Percentiles rank a stretch among this genome's conserved stretches.
phyloP scores from a whole-genome alignment of 2,888 invertebrate species.

The Conops quadrifasciatus region DNA sequence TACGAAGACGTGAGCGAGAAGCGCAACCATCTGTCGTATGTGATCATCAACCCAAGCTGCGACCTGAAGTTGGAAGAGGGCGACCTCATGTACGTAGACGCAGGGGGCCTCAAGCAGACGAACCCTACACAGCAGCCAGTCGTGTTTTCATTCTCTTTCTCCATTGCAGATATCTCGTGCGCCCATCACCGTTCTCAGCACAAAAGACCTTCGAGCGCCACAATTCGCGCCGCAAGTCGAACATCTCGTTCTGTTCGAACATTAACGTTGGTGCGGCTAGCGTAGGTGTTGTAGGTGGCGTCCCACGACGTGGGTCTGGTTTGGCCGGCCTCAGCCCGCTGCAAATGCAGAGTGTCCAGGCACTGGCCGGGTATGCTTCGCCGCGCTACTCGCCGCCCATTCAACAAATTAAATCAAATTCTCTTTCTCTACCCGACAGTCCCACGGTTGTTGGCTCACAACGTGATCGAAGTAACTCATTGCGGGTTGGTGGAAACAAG shows the following conservation, averaged over 20 bases:
- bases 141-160: constrained; percentile 23
- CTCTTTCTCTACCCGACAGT: constrained; percentile 87
- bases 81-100: constrained; percentile 85
- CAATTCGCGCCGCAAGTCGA: constrained; percentile 88
- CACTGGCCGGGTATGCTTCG: constrained; percentile 70
- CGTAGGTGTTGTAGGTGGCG: constrained; percentile 47
- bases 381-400: constrained; percentile 79
- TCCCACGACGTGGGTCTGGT: constrained; percentile 76
- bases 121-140: neutral
- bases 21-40: constrained; percentile 92
- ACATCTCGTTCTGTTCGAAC: constrained; percentile 89
- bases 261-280: constrained; percentile 72
- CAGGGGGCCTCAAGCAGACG: neutral
- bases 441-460: constrained; percentile 83
- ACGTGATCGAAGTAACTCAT: constrained; percentile 84
- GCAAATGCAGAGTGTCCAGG: constrained; percentile 65
- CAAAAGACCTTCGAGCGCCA: constrained; percentile 94
- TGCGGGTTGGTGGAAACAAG: constrained; percentile 71
- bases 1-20: constrained; percentile 96
- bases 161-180: constrained; percentile 80
- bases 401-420: constrained; percentile 86
- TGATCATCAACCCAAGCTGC: constrained; percentile 97
- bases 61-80: constrained; percentile 95
- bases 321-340: constrained; percentile 68
- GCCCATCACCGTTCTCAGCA: constrained; percentile 94